Evolutionary conservation across 2,888 invertebrate genomes (phyloP), one percentile per base, ranked within the genome.

Genomic region (Poecilobothrus nobilitatus): DNA sequence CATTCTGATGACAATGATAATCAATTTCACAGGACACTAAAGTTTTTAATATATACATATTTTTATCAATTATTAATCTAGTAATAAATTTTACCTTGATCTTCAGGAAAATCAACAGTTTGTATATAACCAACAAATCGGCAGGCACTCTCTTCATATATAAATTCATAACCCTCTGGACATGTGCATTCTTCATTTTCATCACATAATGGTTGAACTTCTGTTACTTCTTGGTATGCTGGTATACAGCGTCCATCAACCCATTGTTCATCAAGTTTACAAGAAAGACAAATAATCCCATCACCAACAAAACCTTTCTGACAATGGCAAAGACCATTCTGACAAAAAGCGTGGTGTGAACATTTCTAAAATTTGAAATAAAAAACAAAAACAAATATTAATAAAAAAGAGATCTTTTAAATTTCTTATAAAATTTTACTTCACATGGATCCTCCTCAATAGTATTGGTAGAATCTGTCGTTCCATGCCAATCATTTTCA

Each of bases 1-100:
- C 95, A 78, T 93, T 88, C 20, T 87, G 86, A 75, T 94, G 91
- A 78, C 96, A 97, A 75, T 90, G 89, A 73, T 89, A 85, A 70
- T 91, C 85, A 44, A 87, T 85, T 77, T 89, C 87, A 80, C 95
- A 95, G 33, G 86, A 85, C 72, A 87, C 90, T 90, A 73, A 84
- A 33, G 33, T 15, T 0, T 37, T 77, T 37, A 71, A 67, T 74
- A 74, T 74, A 66, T 65, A 27, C 21, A 61, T 44, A 7, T n/a
- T 44, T 34, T 22, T 41, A 4, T 34, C 27, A 64, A 10, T 37
- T 53, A 66, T 37, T 37, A 5, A 21, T 53, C 53, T 41, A 20
- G 15, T n/a, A n/a, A n/a, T n/a, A n/a, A n/a, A n/a, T n/a, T n/a
- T n/a, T 68, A 77, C 77, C 68, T 33, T 77, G 68, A 65, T 79